Percentiles rank a stretch among this genome's conserved stretches.
These are phyloP conservation scores for Drosophila albomicans DNA, from an alignment of 1,140 invertebrate species.

Conservation along the genomic window DNA sequence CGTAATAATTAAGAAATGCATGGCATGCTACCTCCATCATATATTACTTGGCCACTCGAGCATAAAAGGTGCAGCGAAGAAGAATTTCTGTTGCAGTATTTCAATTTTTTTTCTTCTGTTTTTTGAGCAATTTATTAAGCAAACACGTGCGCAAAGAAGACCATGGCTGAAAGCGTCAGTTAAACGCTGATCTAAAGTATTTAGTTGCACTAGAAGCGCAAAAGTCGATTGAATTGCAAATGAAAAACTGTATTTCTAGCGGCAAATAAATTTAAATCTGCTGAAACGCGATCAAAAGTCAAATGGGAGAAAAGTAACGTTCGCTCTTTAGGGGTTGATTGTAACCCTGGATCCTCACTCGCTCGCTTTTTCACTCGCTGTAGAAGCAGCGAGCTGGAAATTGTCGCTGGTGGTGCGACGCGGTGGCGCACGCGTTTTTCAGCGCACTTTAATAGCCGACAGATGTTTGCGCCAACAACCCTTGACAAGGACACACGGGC, in stretches of 20 bases:
- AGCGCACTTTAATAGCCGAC: conserved; percentile 83
- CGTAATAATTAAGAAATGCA: conserved; percentile 77
- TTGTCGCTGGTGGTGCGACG: conserved; percentile 64
- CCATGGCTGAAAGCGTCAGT: background rate
- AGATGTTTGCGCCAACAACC: conserved; percentile 82
- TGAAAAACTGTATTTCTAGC: conserved; percentile 8
- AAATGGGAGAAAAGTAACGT: conserved; percentile 47
- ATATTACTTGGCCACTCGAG: conserved; percentile 64
- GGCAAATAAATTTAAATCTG: conserved; percentile 3
- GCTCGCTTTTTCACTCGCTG: conserved; percentile 9
- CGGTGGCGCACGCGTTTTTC: conserved; percentile 75
- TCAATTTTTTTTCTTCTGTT: conserved; percentile 54
- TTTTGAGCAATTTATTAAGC: conserved; percentile 59
- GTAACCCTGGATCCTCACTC: background rate
- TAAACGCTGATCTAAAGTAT: background rate
- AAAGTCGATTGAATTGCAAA: background rate
- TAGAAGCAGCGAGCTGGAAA: conserved; percentile 65
- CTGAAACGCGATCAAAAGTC: conserved; percentile 11
- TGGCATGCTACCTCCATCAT: conserved; percentile 19
- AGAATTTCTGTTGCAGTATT: conserved; percentile 48
- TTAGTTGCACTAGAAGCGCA: background rate
- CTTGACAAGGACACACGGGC: conserved; percentile 72
- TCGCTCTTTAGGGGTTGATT: conserved; percentile 38
- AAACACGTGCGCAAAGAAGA: conserved; percentile 57
- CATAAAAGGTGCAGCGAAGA: conserved; percentile 56